Conservation (phyloP, 2,888 invertebrate genomes). For the Tachina lurida region DNA sequence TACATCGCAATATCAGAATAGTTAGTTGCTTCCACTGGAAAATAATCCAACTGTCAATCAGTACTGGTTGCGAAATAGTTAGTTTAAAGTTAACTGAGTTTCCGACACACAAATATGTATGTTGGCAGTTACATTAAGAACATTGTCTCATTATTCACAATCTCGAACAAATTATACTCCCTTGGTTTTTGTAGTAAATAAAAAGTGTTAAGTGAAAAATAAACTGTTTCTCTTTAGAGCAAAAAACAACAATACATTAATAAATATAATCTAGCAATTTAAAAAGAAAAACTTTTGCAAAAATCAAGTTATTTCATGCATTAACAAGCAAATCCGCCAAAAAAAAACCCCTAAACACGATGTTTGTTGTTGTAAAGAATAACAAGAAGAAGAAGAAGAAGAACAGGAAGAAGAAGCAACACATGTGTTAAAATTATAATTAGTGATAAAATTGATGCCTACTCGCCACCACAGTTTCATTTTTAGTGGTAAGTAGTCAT, state of each 20-base stretch:
- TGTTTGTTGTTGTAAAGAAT: constrained; percentile 24
- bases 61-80: too few relatives aligned
- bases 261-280: not conserved
- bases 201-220: constrained; percentile 35
- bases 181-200: not conserved
- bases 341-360: constrained; percentile 37
- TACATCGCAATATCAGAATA: too few relatives aligned
- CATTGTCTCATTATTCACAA: not conserved
- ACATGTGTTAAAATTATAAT: constrained; percentile 45
- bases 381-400: not conserved
- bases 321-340: constrained; percentile 49
- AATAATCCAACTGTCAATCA: too few relatives aligned
- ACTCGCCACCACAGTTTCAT: constrained; percentile 63
- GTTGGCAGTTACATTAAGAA: too few relatives aligned
- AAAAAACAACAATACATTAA: constrained; percentile 25
- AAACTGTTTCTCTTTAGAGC: not conserved
- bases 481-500: constrained; percentile 48
- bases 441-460: constrained; percentile 61
- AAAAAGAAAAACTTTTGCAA: not conserved
- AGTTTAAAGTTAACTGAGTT: too few relatives aligned
- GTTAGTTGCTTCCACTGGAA: too few relatives aligned
- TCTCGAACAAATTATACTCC: not conserved
- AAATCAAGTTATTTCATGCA: too few relatives aligned
- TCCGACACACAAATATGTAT: too few relatives aligned
- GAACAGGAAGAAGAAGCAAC: not conserved